Percentiles rank a stretch among this genome's conserved stretches.
Evolutionary conservation across 92 coral and sea anemone genomes (phyloP).

Genomic region (Paramuricea clavata): DNA sequence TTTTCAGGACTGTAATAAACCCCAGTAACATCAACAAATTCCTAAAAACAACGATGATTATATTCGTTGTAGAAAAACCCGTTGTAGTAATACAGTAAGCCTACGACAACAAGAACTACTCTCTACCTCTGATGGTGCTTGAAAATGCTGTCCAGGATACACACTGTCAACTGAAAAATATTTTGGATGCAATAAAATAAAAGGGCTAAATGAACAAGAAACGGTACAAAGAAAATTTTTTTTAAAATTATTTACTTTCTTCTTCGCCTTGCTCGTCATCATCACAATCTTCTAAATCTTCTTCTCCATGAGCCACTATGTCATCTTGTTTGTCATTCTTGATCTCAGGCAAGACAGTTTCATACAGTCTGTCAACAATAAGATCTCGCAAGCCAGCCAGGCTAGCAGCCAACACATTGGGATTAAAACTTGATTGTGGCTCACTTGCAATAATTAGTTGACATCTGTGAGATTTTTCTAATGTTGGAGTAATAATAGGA

Average conservation of each 20-base stretch:
- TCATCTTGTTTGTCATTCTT: not conserved
- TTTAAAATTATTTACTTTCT: not conserved
- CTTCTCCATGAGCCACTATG: not conserved
- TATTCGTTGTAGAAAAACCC: not conserved
- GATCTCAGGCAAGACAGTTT: not conserved
- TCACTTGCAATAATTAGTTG: constrained; percentile 67
- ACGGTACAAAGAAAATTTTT: too few relatives aligned
- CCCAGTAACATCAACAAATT: constrained; percentile 44
- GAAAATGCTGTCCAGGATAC: not conserved
- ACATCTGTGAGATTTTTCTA: constrained; percentile 51
- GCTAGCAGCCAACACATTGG: constrained; percentile 52
- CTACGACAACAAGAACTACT: too few relatives aligned
- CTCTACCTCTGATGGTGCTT: not conserved
- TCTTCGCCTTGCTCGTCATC: not conserved
- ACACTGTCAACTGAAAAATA: not conserved
- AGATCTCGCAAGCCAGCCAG: constrained; percentile 80
- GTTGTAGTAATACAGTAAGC: not conserved
- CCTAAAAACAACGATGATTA: not conserved
- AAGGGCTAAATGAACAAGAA: too few relatives aligned
- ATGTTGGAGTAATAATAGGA: not conserved
- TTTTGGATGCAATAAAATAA: not conserved
- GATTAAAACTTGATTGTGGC: constrained; percentile 51
- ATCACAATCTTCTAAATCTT: not conserved
- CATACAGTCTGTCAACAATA: constrained; percentile 47
- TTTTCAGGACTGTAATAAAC: constrained; percentile 26